Conservation (phyloP, 53 echinoderm and acorn worm genomes). For the Paelopatides confundens region DNA sequence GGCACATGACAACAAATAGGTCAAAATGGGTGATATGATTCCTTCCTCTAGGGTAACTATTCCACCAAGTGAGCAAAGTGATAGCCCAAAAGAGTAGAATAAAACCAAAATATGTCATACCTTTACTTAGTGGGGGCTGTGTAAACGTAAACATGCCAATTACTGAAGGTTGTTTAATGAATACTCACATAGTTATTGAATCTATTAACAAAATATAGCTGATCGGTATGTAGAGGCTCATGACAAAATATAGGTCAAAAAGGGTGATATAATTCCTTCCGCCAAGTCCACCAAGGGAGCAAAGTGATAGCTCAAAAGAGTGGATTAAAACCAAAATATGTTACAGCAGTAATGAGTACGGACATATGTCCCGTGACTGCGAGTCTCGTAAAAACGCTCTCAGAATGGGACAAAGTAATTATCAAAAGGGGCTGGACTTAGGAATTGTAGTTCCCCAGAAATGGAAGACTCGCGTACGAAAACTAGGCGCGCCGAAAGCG, state of each 20-base stretch:
- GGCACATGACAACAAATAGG: slow-evolving; percentile 34
- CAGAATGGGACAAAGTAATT: slow-evolving; percentile 25
- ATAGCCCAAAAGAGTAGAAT: not conserved
- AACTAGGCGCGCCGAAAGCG: no score
- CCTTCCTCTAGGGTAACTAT: not conserved
- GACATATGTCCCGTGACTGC: slow-evolving; percentile 46
- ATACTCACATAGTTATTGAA: no score
- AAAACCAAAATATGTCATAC: slow-evolving; percentile 25
- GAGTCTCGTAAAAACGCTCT: not conserved
- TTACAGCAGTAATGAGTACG: slow-evolving; percentile 35
- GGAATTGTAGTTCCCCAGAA: slow-evolving; percentile 22
- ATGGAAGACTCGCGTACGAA: not conserved
- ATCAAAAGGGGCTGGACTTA: not conserved
- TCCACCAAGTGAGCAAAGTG: no score
- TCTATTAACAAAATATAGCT: no score
- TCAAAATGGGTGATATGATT: not conserved
- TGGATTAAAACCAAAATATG: not conserved
- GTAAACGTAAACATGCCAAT: slow-evolving; percentile 58
- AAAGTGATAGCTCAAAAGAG: not conserved
- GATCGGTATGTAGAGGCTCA: no score
- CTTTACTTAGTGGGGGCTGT: slow-evolving; percentile 51
- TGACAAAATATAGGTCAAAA: no score
- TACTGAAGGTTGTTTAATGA: slow-evolving; percentile 36
- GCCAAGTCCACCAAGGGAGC: no score
- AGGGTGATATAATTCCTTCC: no score